Evolutionary conservation across 2,888 invertebrate species (phyloP).

Genomic region (Conistra vaccinii): DNA sequence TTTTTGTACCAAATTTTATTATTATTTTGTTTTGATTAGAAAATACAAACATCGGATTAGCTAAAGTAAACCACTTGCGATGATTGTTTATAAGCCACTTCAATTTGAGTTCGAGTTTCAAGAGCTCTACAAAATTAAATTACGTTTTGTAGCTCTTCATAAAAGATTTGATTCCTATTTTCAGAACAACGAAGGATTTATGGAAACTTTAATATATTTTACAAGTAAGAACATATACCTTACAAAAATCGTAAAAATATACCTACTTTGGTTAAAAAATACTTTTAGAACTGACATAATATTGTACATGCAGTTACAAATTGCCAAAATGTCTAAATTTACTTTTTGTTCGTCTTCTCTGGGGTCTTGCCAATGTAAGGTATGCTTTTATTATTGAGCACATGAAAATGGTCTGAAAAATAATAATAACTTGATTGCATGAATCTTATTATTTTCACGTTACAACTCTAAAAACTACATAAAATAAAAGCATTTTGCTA

Average conservation of each 20-base stretch:
- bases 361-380: too few relatives aligned
- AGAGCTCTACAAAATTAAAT: not conserved
- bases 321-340: not conserved
- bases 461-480: not conserved
- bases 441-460: not conserved
- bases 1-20: not conserved
- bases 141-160: not conserved
- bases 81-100: not conserved
- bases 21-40: not conserved
- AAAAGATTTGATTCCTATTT: not conserved
- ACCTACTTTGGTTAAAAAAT: not conserved
- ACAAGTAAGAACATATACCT: not conserved
- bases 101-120: constrained; percentile 14
- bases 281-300: not conserved
- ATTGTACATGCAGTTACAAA: not conserved
- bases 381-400: not conserved
- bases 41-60: not conserved
- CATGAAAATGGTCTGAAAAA: not conserved
- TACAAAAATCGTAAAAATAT: not conserved
- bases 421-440: too few relatives aligned
- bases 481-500: not conserved
- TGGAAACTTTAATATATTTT: not conserved
- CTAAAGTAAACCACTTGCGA: not conserved
- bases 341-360: not conserved
- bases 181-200: not conserved